Conservation (phyloP, 2,797 vertebrate species). For the Betta splendens region DNA sequence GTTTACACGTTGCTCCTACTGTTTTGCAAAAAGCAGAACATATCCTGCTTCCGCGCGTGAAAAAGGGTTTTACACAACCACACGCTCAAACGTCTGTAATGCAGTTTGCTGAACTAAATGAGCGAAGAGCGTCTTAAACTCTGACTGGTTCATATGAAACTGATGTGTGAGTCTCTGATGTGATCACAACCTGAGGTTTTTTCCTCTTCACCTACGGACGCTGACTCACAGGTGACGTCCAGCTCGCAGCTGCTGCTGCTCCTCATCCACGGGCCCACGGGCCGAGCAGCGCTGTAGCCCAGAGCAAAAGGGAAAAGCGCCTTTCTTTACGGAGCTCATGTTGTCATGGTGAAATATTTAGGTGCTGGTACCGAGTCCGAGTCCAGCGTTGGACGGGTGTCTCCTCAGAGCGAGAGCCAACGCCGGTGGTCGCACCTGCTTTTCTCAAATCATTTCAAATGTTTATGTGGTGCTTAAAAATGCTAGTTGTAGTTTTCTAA, state of each 20-base stretch:
- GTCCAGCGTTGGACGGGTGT: not conserved
- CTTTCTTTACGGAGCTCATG: not conserved
- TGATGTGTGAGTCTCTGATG: no score
- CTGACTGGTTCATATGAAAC: no score
- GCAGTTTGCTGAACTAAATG: constrained; percentile 1
- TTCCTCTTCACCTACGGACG: not conserved
- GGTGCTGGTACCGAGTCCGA: not conserved
- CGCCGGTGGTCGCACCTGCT: no score
- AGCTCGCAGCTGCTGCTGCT: not conserved
- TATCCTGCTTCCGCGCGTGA: constrained; percentile 10
- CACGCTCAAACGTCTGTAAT: constrained; percentile 24
- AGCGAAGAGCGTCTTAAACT: constrained; percentile 17
- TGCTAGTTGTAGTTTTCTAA: no score
- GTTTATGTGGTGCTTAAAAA: no score
- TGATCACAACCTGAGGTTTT: no score
- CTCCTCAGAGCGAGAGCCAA: no score
- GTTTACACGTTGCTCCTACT: constrained; percentile 22
- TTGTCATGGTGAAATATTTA: not conserved
- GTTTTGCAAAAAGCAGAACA: constrained; percentile 21
- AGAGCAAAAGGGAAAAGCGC: not conserved
- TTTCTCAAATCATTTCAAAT: not conserved
- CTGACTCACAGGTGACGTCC: not conserved
- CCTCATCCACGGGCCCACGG: not conserved
- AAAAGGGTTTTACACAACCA: constrained; percentile 10
- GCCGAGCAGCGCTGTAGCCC: not conserved